Base-by-base conservation (phyloP, 2,888 invertebrate genomes). In the Ormyrus nitidulus region DNA sequence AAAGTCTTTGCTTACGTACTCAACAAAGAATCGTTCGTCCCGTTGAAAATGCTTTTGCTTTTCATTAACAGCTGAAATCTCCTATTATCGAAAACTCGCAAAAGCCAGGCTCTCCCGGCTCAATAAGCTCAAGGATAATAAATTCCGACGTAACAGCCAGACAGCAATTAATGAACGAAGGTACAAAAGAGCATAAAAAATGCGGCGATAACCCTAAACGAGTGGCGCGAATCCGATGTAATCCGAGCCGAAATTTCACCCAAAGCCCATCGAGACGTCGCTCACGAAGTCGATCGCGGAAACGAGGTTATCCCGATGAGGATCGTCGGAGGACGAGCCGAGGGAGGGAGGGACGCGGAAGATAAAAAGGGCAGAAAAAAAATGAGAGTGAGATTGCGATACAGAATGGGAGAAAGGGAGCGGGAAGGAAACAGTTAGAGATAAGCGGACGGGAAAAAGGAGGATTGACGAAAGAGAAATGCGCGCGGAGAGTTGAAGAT, bases 241-340 rank as follows among this genome's bases (percentile, higher is more conserved):
- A 87, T 85, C 84, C 85, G 84, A 86, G 85, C 85, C 85, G 78
- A 84, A 87, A 86, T 86, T 87, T 86, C 85, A 84, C 85, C 81
- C 65, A 79, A 81, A 82, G 80, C 83, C 78, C 83, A 83, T 77
- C 82, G 83, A 75, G 84, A 84, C 85, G 83, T 84, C 84, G 83
- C 83, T 83, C 83, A 81, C 83, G 82, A 83, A 83, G 82, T 83
- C 86, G 84, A 83, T 84, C 83, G 77, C 84, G 85, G 85, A 85
- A 86, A 85, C 84, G 84, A 85, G 86, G 86, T 86, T 85, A 85
- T 84, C 76, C 83, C 79, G 84, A 84, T 84, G 75, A 77, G 76
- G 82, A 85, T 86, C 86, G 83, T 34, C 81, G 74, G 46, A 51
- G 66, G 44, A 72, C 79, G 75, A 80, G 34, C 34, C 4, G 79